Evolutionary conservation across 2,888 invertebrate genomes (phyloP), one percentile per base, ranked within the genome.

Genomic region (Linnaemya vulpina): DNA sequence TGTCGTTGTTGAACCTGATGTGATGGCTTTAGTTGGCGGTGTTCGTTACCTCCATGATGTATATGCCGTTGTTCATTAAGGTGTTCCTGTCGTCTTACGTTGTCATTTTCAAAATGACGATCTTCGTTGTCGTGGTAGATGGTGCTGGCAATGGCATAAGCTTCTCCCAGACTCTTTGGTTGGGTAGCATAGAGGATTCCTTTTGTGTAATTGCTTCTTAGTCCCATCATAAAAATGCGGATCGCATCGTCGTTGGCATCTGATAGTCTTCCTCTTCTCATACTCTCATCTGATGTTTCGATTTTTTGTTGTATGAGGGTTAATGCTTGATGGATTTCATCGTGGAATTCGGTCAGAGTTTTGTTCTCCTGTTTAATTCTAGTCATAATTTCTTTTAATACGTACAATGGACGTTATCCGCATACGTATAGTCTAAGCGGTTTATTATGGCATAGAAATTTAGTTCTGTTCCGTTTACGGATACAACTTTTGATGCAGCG

Each of bases 321-420:
- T 25, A 25, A 20, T 10, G 22, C 53, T 30, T 58, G 58, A 15
- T n/a, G n/a, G n/a, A 30, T 55, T 7, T 25, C 25, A 15, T 55
- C 25, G 3, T 25, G 25, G 30, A 58, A 30, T n/a, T 25, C 25
- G 10, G 53, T 58, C 9, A 58, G 30, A 55, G 25, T 20, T n/a
- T 58, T 58, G 13, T 7, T 58, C 20, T 15, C 25, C 20, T 58
- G 58, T n/a, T 58, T 58, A 15, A 58, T 58, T 25, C 53, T 55
- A 11, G 15, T 25, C 22, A 55, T 55, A 55, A 9, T 55, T 9
- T 55, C 53, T 25, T 30, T 58, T n/a, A 30, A n/a, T 30, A 58
- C 58, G 7, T 58, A 4, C 58, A 58, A 30, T 3, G 15, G 25
- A 4, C 53, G 22, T 11, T 43, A 43, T 43, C 15, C 13, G 43